phyloP scores from a whole-genome alignment of 2,888 invertebrate genomes.

The Sialis fuliginosa region DNA sequence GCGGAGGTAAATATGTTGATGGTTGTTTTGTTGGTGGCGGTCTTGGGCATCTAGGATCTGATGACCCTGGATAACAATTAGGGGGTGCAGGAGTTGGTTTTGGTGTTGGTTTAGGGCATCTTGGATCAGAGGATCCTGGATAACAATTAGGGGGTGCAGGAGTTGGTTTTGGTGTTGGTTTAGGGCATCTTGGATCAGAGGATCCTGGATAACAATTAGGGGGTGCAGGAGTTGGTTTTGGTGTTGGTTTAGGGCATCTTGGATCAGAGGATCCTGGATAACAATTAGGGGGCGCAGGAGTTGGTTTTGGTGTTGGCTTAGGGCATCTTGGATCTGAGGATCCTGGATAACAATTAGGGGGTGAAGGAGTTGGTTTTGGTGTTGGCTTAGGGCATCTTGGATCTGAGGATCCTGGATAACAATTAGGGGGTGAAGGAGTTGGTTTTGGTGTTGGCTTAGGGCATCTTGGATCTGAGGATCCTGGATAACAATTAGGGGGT shows the following conservation, averaged over 20 bases:
- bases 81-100: conserved; percentile 13
- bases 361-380: conserved; percentile 9
- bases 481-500: conserved; percentile 11
- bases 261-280: conserved; percentile 13
- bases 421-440: conserved; percentile 13
- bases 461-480: conserved; percentile 14
- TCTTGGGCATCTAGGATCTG: conserved; percentile 12
- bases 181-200: conserved; percentile 14
- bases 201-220: conserved; percentile 21
- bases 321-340: conserved; percentile 13
- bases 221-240: conserved; percentile 16
- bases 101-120: conserved; percentile 13
- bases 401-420: conserved; percentile 22
- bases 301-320: conserved; percentile 8
- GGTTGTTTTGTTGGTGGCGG: conserved; percentile 12
- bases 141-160: conserved; percentile 5
- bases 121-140: conserved; percentile 12
- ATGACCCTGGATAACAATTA: conserved; percentile 15
- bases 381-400: conserved; percentile 15
- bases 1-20: conserved; percentile 9
- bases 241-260: conserved; percentile 11
- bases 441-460: conserved; percentile 8
- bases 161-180: conserved; percentile 9
- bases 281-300: conserved; percentile 10
- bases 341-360: conserved; percentile 12